These are phyloP conservation scores for Tricholauxania praeusta DNA, from an alignment of 2,888 invertebrate genomes.

Conservation along the genomic window DNA sequence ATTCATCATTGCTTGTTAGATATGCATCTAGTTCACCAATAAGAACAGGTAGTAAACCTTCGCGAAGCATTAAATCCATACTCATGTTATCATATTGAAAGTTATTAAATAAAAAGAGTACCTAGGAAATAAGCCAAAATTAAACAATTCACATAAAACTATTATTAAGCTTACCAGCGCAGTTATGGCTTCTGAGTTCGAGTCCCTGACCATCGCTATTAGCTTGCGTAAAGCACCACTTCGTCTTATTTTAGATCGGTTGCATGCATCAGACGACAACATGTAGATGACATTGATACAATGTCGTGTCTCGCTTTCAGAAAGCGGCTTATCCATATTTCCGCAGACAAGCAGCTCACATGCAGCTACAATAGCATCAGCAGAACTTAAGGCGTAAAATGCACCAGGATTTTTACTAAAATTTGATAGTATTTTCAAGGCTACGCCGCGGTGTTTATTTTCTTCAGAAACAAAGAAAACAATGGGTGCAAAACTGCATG, in stretches of 20 bases:
- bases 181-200: slow-evolving; percentile 60
- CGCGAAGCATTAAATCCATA: slow-evolving; percentile 70
- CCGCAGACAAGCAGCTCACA: slow-evolving; percentile 62
- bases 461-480: slow-evolving; percentile 62
- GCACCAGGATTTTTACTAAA: slow-evolving; percentile 62
- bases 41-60: slow-evolving; percentile 70
- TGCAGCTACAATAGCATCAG: slow-evolving; percentile 64
- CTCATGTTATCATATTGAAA: slow-evolving; percentile 69
- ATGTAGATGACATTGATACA: slow-evolving; percentile 65
- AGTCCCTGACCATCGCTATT: slow-evolving; percentile 60
- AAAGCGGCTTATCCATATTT: slow-evolving; percentile 57
- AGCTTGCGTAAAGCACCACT: slow-evolving; percentile 64
- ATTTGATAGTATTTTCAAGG: slow-evolving; percentile 65
- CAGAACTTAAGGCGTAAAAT: slow-evolving; percentile 59
- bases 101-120: slow-evolving; percentile 68
- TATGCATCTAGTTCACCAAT: slow-evolving; percentile 68
- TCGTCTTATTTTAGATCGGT: slow-evolving; percentile 66
- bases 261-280: slow-evolving; percentile 65
- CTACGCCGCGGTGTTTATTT: slow-evolving; percentile 58
- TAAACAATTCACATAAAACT: background rate
- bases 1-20: slow-evolving; percentile 63
- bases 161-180: slow-evolving; percentile 53
- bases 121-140: background rate
- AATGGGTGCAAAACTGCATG: slow-evolving; percentile 59
- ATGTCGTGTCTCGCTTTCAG: slow-evolving; percentile 61